Evolutionary conservation across 2,113 vertebrate species (phyloP), one percentile per base, ranked within the genome.

Genomic region (Brienomyrus longianalis): DNA sequence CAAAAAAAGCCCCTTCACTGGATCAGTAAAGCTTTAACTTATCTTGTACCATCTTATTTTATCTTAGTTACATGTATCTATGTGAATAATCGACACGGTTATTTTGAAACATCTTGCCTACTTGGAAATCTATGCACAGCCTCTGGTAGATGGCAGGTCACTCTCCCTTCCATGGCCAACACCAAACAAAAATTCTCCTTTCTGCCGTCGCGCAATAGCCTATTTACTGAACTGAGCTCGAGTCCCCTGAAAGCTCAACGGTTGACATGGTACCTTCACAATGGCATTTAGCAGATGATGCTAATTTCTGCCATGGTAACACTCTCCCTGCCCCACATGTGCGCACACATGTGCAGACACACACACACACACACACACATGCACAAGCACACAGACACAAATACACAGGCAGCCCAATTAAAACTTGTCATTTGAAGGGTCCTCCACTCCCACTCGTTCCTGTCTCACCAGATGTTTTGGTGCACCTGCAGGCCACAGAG

Each of bases 371-470:
- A 31, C 31, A 88, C 59, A 21, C 45, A 86, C 51, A 45, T 27
- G 50, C 80, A 0, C 50, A 80, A 23, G 51, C 52, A 84, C 21
- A 35, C 54, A 17, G 56, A 70, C 87, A 74, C 87, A 88, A 90
- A 92, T 89, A 87, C 48, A 90, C 70, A 87, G 85, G 3, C 90
- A 88, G 96, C 94, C 95, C 96, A 97, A 96, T 97, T 97, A 97
- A 96, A 97, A 97, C 95, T 95, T 95, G 97, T 97, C 96, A 96
- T 97, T 96, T 96, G 96, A 96, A 96, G 96, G 96, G 96, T 97
- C 96, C 96, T 96, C 96, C 96, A 95, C 96, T 96, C 96, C 96
- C 96, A 97, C 96, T 96, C 94, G 96, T 97, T 96, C 95, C 96
- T 96, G 96, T 96, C 95, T 97, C 96, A 95, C 96, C 96, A 96